These are phyloP conservation scores for Melanerpes aurifrons DNA, from an alignment of 2,113 vertebrate species.

Conservation along the genomic window DNA sequence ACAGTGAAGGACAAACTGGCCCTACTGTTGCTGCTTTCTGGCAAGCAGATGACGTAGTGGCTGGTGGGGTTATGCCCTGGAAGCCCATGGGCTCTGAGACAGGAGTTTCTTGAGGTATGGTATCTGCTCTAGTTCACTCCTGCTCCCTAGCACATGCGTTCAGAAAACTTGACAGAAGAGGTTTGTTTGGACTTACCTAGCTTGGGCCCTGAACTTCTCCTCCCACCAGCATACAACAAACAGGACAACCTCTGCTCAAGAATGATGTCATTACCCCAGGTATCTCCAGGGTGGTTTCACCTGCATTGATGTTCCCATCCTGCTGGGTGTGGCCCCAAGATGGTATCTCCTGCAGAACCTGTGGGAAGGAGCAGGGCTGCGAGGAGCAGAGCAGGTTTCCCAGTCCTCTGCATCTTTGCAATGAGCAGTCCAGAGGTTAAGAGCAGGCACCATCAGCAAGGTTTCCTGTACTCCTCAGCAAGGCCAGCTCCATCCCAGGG, in stretches of 20 bases:
- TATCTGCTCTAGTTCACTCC: background rate
- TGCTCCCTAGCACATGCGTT: background rate
- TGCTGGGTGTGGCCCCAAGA: rapidly evolving
- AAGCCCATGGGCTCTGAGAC: rapidly evolving
- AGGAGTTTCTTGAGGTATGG: background rate
- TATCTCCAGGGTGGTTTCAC: rapidly evolving
- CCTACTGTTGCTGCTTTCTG: background rate
- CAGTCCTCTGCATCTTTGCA: background rate
- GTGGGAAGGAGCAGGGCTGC: background rate
- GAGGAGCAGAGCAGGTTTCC: background rate
- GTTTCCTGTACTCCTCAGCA: background rate
- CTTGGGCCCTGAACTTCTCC: background rate
- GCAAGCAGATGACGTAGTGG: background rate
- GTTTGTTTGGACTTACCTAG: background rate
- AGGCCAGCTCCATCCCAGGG: background rate
- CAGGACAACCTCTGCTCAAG: background rate
- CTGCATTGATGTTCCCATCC: background rate
- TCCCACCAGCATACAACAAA: background rate
- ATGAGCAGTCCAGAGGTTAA: background rate
- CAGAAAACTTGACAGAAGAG: background rate
- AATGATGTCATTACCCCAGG: background rate
- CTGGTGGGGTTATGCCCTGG: background rate
- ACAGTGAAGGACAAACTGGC: background rate
- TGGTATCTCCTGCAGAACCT: background rate
- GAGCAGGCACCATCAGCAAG: background rate